Evolutionary conservation across 2,888 invertebrate species (phyloP), one percentile per base, ranked within the genome.

Genomic region (Acronicta psi): DNA sequence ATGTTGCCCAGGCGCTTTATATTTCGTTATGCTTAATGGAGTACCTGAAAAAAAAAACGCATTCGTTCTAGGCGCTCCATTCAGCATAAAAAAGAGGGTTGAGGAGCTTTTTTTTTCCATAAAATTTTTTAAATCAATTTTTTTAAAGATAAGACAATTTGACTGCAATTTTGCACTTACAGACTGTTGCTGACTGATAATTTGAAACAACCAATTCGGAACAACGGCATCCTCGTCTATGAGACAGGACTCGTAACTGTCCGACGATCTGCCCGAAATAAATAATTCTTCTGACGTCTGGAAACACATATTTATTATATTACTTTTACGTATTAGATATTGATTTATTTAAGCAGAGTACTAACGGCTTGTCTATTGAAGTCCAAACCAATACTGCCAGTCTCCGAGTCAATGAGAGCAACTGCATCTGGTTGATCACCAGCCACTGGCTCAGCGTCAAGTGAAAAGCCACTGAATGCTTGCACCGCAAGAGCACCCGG

Each of bases 241-340:
- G 11, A 80, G 53, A 69, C 90, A 91, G 1, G 93, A 90, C 57
- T 84, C 85, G 53, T 83, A 92, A 50, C 88, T 92, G 11, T 76
- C 83, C 2, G 93, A 91, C 1, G 92, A 92, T 65, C 91, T 79
- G 1, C 88, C 88, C 0, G 93, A 91, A 49, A 89, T 73, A 13
- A 89, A 86, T 25, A 93, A 60, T 80, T 93, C 92, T 79, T 93
- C 93, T 13, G 93, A 92, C 6, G 85, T 84, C 93, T 93, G 69
- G 5, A 78, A 50, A 47, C 50, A 49, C 10, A 51, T 4, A 46
- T 31, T 43, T 11, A 17, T 1, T 5, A 11, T 23, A 4, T 25
- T 29, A 34, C 7, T 0, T n/a, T n/a, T 6, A 34, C 34, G 31
- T 1, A 2, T 13, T 34, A 34, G 5, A 34, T 1, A n/a, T n/a